Conservation (phyloP, 1,140 invertebrate species). For the Pogonognathellus flavescens region DNA sequence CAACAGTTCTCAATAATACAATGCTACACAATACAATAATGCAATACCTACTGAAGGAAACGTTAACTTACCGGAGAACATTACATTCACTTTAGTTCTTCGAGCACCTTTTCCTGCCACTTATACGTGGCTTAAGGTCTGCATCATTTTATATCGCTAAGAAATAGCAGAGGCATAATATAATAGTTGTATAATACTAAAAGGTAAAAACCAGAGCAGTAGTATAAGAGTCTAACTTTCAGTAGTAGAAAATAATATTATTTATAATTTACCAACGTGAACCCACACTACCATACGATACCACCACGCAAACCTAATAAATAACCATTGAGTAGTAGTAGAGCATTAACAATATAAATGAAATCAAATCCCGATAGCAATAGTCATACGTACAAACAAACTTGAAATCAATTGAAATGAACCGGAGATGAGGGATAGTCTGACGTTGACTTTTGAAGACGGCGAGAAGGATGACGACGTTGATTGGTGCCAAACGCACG, state of each 20-base stretch:
- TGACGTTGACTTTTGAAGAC: background rate
- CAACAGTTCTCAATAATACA: slow-evolving; percentile 34
- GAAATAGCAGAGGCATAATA: background rate
- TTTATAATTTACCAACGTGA: background rate
- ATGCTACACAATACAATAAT: background rate
- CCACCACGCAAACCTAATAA: background rate
- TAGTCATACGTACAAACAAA: background rate
- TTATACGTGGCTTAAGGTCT: too few species aligned
- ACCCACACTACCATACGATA: slow-evolving; percentile 1
- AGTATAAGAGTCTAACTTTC: too few species aligned
- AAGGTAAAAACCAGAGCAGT: background rate
- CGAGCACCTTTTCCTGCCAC: slow-evolving; percentile 36
- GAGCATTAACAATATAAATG: background rate
- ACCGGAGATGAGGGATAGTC: slow-evolving; percentile 21
- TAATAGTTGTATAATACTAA: background rate
- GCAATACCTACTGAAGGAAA: slow-evolving; percentile 16
- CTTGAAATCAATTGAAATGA: slow-evolving; percentile 39
- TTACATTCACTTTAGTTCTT: slow-evolving; percentile 22
- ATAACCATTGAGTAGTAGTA: background rate
- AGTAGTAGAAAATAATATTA: too few species aligned
- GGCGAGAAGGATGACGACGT: too few species aligned
- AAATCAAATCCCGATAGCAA: slow-evolving; percentile 9
- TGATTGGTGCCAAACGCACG: background rate
- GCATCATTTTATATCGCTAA: background rate
- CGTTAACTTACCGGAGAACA: slow-evolving; percentile 20